phyloP scores from a whole-genome alignment of 2,113 vertebrate genomes.

The Xiphias gladius region DNA sequence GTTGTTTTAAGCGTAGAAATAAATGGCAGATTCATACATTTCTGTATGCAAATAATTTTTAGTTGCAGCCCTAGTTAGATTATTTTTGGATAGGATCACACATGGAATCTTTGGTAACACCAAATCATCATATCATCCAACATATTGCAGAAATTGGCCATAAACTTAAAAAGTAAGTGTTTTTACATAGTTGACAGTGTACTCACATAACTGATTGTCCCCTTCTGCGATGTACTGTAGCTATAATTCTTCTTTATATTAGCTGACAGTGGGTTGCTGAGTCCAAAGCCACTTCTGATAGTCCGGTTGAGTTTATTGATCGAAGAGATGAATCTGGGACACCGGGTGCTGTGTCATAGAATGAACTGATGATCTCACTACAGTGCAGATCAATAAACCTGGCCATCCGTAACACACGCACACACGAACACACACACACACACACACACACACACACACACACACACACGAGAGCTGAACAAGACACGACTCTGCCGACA shows the following conservation, averaged over 20 bases:
- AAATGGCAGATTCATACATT: not conserved
- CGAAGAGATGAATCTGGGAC: constrained; percentile 50
- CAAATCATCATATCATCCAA: too few species aligned
- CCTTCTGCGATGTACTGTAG: not conserved
- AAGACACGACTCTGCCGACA: constrained; percentile 1
- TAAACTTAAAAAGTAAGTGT: not conserved
- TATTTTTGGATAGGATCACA: too few species aligned
- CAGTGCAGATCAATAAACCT: constrained; percentile 45
- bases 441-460: not conserved
- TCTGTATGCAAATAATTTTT: not conserved
- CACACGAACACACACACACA: not conserved
- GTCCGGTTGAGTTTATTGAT: constrained; percentile 59
- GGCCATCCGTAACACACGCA: constrained; percentile 7
- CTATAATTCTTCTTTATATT: constrained; percentile 9
- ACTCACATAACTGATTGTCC: not conserved
- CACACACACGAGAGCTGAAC: not conserved
- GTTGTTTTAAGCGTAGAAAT: too few species aligned
- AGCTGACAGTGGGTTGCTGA: not conserved
- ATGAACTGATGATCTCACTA: constrained; percentile 33
- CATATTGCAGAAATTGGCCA: not conserved
- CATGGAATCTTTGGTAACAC: too few species aligned
- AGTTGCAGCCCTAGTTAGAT: too few species aligned
- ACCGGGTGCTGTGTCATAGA: constrained; percentile 12
- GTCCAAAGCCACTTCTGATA: constrained; percentile 21
- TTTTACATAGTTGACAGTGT: constrained; percentile 6